A percentile compares a stretch with the other conserved stretches of the same genome.
phyloP scores from a whole-genome alignment of 1,140 invertebrate genomes.

The Orius laevigatus region DNA sequence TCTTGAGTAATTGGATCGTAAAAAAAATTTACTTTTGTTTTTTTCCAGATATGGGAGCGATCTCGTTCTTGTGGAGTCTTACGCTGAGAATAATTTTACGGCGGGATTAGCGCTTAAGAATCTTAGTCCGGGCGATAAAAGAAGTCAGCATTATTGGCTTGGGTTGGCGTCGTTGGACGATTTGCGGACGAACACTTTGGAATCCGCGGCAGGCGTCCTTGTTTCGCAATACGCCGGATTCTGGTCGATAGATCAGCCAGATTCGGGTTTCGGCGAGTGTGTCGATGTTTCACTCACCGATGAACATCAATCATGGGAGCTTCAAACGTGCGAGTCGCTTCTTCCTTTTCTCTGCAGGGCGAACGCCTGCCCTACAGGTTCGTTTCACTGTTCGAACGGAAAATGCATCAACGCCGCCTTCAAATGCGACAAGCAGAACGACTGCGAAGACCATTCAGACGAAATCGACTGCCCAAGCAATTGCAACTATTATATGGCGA shows the following conservation, averaged over 20 bases:
- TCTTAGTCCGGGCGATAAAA: constrained; percentile 33
- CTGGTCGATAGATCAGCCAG: constrained; percentile 74
- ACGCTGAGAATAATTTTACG: constrained; percentile 80
- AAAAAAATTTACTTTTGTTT: constrained; percentile 2
- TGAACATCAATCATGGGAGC: constrained; percentile 70
- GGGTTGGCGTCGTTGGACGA: constrained; percentile 79
- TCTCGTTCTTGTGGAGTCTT: constrained; percentile 74
- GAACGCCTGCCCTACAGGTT: constrained; percentile 74
- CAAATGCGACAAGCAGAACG: constrained; percentile 81
- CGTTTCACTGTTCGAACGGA: constrained; percentile 84
- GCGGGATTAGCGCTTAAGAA: constrained; percentile 46
- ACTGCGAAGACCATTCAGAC: constrained; percentile 82
- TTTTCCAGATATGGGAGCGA: constrained; percentile 75
- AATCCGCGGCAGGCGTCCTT: constrained; percentile 77
- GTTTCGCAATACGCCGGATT: constrained; percentile 83
- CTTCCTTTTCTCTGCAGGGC: constrained; percentile 87
- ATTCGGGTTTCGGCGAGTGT: constrained; percentile 71
- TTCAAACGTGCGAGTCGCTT: constrained; percentile 83
- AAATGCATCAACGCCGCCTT: constrained; percentile 78
- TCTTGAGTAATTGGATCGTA: too few relatives aligned
- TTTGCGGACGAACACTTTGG: constrained; percentile 78
- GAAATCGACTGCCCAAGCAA: constrained; percentile 75
- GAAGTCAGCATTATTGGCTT: constrained; percentile 63
- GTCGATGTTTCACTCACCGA: constrained; percentile 62
- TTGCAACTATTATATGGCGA: constrained; percentile 84